Base-by-base conservation (phyloP, 1,140 invertebrate species). In the Proales similis region DNA sequence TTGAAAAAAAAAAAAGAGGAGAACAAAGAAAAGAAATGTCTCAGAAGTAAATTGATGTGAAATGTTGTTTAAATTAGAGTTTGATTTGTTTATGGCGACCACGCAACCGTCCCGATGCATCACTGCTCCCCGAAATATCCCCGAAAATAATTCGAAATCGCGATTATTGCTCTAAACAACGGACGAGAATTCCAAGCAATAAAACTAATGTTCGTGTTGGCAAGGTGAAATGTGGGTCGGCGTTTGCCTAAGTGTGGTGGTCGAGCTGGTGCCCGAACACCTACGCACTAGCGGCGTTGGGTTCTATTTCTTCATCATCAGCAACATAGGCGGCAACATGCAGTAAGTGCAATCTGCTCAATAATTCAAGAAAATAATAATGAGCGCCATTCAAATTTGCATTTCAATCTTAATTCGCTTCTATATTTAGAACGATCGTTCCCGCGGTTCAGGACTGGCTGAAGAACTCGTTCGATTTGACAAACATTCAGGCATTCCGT, bases 301-400 rank as follows among this genome's bases (percentile, higher is more conserved):
- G 3, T 64, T 71, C 2, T 75, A 75, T 66, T 66, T 75, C 29
- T 75, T 75, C 62, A 72, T 75, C 30, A 75, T 75, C 45, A 71
- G 68, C 29, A 75, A 75, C 63, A 70, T 75, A 27, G 73, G 72
- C 0, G 73, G 73, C 20, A 73, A 72, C 38, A 64, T 72, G 14
- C 72, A 71, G 2, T 53, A 74, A 0, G 63, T 73, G 6, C 70
- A 73, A 2, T 71, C 72, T 7, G 67, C 68, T 4, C 65, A 73
- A 2, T 65, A 70, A 43, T 6, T 63, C 7, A 27, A 53, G 9
- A 71, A 73, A 57, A 65, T 67, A 45, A 42, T 63, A 32, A 38
- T 14, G 12, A 68, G 66, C 2, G 66, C 64, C 45, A 49, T 33
- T 11, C 65, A 66, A 29, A 51, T 64, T n/a, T n/a, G n/a, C n/a